Evolutionary conservation across 2,797 vertebrate species (phyloP), one percentile per base, ranked within the genome.

Genomic region (Phalloptychus januarius): DNA sequence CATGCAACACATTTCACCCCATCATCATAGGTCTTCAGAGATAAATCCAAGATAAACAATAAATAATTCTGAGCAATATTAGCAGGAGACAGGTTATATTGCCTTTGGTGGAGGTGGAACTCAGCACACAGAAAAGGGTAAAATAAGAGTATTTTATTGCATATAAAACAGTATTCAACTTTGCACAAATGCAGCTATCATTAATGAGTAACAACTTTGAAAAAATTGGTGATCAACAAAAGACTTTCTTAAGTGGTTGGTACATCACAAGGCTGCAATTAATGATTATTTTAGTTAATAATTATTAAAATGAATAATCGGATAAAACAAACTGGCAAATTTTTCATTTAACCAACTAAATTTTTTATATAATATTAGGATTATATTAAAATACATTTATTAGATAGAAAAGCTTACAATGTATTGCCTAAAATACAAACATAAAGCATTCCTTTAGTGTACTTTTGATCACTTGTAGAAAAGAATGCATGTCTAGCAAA

Each of bases 31-130:
- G 72, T 75, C 72, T 83, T 75, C 18, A 45, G 38, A 70, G 80
- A 80, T 84, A 80, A 87, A 83, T 67, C 80, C 48, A 74, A 79
- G 61, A 80, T 71, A 86, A 80, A 83, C 61, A 83, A 85, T 84
- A 79, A 88, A 83, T 90, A 86, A 54, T 58, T 76, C 28, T 63
- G 75, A 48, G 77, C 54, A 67, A 79, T 84, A 83, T 83, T 85
- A 84, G 79, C 77, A 79, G 74, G 71, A 78, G 79, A 79, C 61
- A 52, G 67, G 15, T 1, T 33, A 74, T 85, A 86, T 67, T 82
- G 75, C 74, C 18, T 78, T 72, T 3, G 0, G 31, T 45, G 25
- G n/a, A 83, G 63, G 61, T 44, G 75, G 40, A 52, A 81, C 25
- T 38, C 6, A 18, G 72, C 25, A 83, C 74, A 86, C 36, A 73